A percentile compares a stretch with the other conserved stretches of the same genome.
phyloP scores from a whole-genome alignment of 2,888 invertebrate genomes.

The Campoletis raptor region DNA sequence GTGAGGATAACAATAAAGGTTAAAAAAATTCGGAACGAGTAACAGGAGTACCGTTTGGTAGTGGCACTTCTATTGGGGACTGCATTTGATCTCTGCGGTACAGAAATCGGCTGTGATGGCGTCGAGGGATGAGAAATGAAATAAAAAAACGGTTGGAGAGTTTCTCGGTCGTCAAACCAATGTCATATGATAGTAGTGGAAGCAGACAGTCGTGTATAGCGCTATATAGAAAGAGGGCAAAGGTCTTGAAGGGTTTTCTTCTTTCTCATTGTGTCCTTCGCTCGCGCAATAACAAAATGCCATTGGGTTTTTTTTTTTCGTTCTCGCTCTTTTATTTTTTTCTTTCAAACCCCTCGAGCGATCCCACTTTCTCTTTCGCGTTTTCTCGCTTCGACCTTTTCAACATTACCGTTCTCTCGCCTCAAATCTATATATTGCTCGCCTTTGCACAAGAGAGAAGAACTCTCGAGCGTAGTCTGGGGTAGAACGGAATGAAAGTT shows the following conservation, averaged over 20 bases:
- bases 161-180: slow-evolving; percentile 44
- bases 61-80: slow-evolving; percentile 63
- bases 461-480: slow-evolving; percentile 49
- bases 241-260: slow-evolving; percentile 67
- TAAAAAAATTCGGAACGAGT: slow-evolving; percentile 53
- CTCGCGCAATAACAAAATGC: slow-evolving; percentile 81
- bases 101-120: slow-evolving; percentile 7
- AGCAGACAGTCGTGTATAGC: slow-evolving; percentile 38
- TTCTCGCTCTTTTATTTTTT: slow-evolving; percentile 10
- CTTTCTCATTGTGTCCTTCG: slow-evolving; percentile 63
- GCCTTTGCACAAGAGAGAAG: slow-evolving; percentile 49
- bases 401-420: slow-evolving; percentile 50
- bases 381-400: slow-evolving; percentile 68
- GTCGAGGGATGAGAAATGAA: slow-evolving; percentile 48
- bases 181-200: slow-evolving; percentile 27
- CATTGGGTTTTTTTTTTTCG: slow-evolving; percentile 74
- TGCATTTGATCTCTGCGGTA: slow-evolving; percentile 61
- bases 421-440: slow-evolving; percentile 21
- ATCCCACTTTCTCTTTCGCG: slow-evolving; percentile 60
- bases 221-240: slow-evolving; percentile 58
- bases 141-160: slow-evolving; percentile 52
- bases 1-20: slow-evolving; percentile 55
- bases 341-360: slow-evolving; percentile 28
- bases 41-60: slow-evolving; percentile 55
- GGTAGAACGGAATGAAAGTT: slow-evolving; percentile 76